Evolutionary conservation across 2,888 invertebrate species (phyloP).

Genomic region (Tuberolachnus salignus): DNA sequence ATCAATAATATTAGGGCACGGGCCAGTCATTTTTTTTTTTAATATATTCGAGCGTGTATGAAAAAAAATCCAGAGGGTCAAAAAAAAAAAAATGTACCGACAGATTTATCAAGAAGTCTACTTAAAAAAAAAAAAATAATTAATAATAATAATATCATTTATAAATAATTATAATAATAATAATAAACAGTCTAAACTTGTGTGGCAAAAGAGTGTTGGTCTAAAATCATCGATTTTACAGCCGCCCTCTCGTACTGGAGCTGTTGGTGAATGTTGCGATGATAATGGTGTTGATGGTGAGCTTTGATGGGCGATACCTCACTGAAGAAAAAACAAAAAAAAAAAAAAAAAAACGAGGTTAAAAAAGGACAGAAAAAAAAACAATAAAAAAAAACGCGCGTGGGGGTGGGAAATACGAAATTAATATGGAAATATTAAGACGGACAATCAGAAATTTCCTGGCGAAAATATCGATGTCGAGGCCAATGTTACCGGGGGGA

Average conservation of each 20-base stretch:
- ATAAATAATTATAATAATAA: slow-evolving; percentile 29
- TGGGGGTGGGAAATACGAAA: too few relatives aligned
- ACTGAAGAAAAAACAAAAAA: slow-evolving; percentile 37
- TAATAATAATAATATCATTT: not conserved
- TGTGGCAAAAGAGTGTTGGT: slow-evolving; percentile 55
- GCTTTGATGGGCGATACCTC: slow-evolving; percentile 51
- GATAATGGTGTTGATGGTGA: slow-evolving; percentile 48
- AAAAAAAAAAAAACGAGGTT: not conserved
- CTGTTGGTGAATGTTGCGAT: slow-evolving; percentile 53
- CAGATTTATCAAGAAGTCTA: slow-evolving; percentile 56
- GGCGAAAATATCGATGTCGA: too few relatives aligned
- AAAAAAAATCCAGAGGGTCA: slow-evolving; percentile 42
- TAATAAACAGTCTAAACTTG: slow-evolving; percentile 56
- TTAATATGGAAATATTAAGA: too few relatives aligned
- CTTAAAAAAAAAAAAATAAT: slow-evolving; percentile 49
- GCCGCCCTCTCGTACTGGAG: slow-evolving; percentile 54
- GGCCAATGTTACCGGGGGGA: too few relatives aligned
- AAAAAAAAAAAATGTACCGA: slow-evolving; percentile 47
- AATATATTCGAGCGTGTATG: not conserved
- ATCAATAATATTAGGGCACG: slow-evolving; percentile 1
- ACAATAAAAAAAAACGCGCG: too few relatives aligned
- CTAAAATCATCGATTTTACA: slow-evolving; percentile 54
- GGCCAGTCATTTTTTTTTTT: slow-evolving; percentile 36
- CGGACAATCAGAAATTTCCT: too few relatives aligned
- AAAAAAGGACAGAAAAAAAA: not conserved